Evolutionary conservation across 2,113 vertebrate species (phyloP), one percentile per base, ranked within the genome.

Genomic region (Pseudolaguvia tuberculata): DNA sequence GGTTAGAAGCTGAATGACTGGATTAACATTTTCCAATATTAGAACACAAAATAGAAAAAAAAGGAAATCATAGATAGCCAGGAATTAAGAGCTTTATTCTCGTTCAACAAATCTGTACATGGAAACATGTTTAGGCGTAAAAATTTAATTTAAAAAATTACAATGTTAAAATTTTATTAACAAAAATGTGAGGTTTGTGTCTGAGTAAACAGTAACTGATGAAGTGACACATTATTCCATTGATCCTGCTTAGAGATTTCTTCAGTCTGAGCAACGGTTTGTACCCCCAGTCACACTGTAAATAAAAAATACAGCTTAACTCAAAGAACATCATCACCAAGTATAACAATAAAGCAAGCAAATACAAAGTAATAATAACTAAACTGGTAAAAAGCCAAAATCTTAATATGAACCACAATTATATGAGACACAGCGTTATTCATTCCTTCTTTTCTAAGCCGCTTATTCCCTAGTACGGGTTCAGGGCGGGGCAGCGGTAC

Each of bases 111-210:
- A 84, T 25, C 42, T 39, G 78, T 79, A 81, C 83, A 85, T 86
- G 85, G 85, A 81, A 83, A 86, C 81, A 87, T 18, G 21, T n/a
- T 79, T 39, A 79, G 12, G 79, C 63, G 50, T 71, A 74, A 76
- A 45, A 86, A 78, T 77, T 81, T 61, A 4, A 79, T 78, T 15
- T 21, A 76, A 72, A 4, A 67, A 67, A 72, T 31, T 27, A 68
- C n/a, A n/a, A n/a, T n/a, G n/a, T n/a, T n/a, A n/a, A n/a, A n/a
- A n/a, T n/a, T n/a, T n/a, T n/a, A n/a, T n/a, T n/a, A n/a, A n/a
- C n/a, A n/a, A n/a, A n/a, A 61, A 45, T 63, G 31, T 8, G 7
- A 6, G 17, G 14, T 21, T 31, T 18, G 39, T 21, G 23, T 72
- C 42, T 58, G 52, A 73, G 52, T 58, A 59, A 73, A 73, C 45